Percentiles rank a stretch among this genome's conserved stretches.
Evolutionary conservation across 1,140 invertebrate genomes (phyloP).

Genomic region (Apocrypta bakeri): DNA sequence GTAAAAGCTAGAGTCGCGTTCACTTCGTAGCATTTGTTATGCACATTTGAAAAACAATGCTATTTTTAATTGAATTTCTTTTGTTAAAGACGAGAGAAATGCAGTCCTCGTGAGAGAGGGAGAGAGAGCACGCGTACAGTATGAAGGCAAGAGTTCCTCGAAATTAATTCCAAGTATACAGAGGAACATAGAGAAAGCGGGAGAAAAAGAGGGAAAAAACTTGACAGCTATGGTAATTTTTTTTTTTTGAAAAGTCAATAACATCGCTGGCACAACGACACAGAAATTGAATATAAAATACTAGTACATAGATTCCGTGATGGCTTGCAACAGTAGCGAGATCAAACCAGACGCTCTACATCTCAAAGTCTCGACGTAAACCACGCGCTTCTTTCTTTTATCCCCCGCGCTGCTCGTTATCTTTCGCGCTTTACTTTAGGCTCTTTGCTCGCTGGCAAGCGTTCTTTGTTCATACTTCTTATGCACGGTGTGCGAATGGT

Average conservation of each 20-base stretch:
- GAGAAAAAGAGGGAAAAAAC: neutral
- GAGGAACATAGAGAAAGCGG: neutral
- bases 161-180: slow-evolving; percentile 35
- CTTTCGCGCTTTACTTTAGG: neutral
- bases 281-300: slow-evolving; percentile 49
- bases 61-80: slow-evolving; percentile 33
- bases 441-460: slow-evolving; percentile 7
- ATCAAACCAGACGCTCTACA: slow-evolving; percentile 56
- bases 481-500: neutral
- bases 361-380: slow-evolving; percentile 50
- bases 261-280: slow-evolving; percentile 31
- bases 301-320: slow-evolving; percentile 16
- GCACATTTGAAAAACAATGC: slow-evolving; percentile 17
- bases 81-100: neutral
- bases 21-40: neutral
- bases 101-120: neutral
- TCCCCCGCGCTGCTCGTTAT: neutral
- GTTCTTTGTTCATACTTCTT: neutral
- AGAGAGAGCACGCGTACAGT: neutral
- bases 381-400: slow-evolving; percentile 20
- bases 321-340: slow-evolving; percentile 1
- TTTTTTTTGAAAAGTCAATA: slow-evolving; percentile 49
- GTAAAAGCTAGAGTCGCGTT: neutral
- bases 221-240: slow-evolving; percentile 45
- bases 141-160: neutral